Conservation (phyloP, 2,113 vertebrate species). For the Notarius quadriscutis region DNA sequence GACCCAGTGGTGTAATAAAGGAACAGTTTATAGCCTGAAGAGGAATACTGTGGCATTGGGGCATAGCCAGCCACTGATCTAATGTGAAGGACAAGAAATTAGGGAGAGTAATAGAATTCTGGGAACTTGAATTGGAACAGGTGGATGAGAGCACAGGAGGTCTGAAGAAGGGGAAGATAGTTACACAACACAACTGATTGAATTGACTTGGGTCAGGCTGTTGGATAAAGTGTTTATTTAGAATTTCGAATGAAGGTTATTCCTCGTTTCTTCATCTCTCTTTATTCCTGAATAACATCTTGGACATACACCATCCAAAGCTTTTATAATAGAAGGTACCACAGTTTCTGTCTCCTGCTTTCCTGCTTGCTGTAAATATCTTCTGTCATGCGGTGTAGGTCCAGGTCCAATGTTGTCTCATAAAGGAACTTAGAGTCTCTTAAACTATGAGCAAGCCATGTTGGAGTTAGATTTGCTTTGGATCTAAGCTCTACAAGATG, state of each 20-base stretch:
- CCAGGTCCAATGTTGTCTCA: background rate
- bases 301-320: background rate
- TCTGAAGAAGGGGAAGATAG: constrained; percentile 25
- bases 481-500: background rate
- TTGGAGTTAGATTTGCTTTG: background rate
- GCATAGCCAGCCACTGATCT: constrained; percentile 12
- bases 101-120: constrained; percentile 40
- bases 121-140: constrained; percentile 35
- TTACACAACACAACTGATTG: constrained; percentile 16
- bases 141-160: constrained; percentile 11
- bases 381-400: background rate
- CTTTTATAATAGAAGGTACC: background rate
- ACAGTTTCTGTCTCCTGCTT: background rate
- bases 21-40: constrained; percentile 13
- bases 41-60: background rate
- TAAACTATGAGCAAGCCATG: background rate
- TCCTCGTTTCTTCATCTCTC: background rate
- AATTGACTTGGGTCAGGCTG: background rate
- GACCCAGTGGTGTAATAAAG: constrained; percentile 38
- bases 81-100: constrained; percentile 41
- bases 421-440: background rate
- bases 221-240: background rate
- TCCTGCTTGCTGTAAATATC: background rate
- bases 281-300: background rate
- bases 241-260: background rate